These are phyloP conservation scores for Microcebus ravelobensis DNA, from an alignment of 2,113 vertebrate genomes.

Conservation along the genomic window DNA sequence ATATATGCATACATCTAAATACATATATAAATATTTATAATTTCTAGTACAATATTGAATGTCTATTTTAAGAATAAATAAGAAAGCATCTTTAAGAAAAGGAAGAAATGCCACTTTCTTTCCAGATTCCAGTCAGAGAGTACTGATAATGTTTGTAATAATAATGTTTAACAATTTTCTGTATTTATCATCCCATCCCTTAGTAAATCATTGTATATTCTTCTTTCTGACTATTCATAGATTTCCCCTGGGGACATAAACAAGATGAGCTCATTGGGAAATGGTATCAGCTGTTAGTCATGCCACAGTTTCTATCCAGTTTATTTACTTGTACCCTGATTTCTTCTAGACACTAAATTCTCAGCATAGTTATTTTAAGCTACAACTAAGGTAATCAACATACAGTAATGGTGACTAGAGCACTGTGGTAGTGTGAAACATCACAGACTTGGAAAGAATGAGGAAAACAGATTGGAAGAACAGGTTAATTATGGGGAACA, in stretches of 20 bases:
- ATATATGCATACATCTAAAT: background rate
- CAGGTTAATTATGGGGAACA: background rate
- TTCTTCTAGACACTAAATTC: constrained; percentile 21
- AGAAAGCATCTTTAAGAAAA: constrained; percentile 27
- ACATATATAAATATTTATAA: background rate
- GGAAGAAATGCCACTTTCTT: background rate
- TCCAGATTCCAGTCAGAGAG: constrained; percentile 25
- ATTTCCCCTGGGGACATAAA: background rate
- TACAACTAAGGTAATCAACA: background rate
- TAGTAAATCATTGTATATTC: constrained; percentile 19
- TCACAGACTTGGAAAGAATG: background rate
- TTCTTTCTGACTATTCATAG: constrained; percentile 36
- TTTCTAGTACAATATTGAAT: background rate
- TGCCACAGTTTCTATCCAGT: background rate
- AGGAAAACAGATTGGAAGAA: background rate
- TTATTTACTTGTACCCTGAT: constrained; percentile 5
- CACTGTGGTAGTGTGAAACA: background rate
- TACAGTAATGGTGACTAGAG: background rate
- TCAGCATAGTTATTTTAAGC: background rate
- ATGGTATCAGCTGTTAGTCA: constrained; percentile 7
- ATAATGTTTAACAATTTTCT: constrained; percentile 18
- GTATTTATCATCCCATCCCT: background rate
- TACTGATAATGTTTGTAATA: background rate
- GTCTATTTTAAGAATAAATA: constrained; percentile 10
- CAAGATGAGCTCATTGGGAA: background rate